Percentiles rank a stretch among this genome's conserved stretches.
These are phyloP conservation scores for Cyrtodaria siliqua DNA, from an alignment of 2,888 invertebrate species.

Conservation along the genomic window DNA sequence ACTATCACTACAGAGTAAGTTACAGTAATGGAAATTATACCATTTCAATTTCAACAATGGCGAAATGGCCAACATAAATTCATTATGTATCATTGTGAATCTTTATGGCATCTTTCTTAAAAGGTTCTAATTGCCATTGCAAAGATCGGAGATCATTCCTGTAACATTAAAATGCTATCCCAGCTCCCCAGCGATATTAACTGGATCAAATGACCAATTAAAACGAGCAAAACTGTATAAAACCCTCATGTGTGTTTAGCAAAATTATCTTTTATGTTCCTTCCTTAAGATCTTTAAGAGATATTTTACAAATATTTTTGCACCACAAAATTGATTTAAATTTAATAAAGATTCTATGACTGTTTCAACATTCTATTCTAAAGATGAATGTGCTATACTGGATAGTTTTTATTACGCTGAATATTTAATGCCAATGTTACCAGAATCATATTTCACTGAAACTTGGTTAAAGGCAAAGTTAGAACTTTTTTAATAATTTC, in stretches of 20 bases:
- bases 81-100: constrained; percentile 30
- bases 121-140: constrained; percentile 35
- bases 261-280: constrained; percentile 41
- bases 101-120: constrained; percentile 43
- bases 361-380: too few species aligned
- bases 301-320: constrained; percentile 16
- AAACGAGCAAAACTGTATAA: constrained; percentile 19
- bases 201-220: constrained; percentile 54
- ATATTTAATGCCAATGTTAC: too few species aligned
- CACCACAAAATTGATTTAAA: constrained; percentile 13
- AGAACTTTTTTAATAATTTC: too few species aligned
- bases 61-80: constrained; percentile 35
- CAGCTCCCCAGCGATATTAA: constrained; percentile 34
- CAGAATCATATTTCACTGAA: too few species aligned
- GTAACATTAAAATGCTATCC: constrained; percentile 38
- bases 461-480: too few species aligned
- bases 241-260: constrained; percentile 25
- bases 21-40: not conserved
- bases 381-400: too few species aligned
- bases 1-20: not conserved
- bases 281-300: constrained; percentile 18
- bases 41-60: constrained; percentile 15
- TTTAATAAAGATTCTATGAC: constrained; percentile 10
- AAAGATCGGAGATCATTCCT: constrained; percentile 18
- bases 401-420: too few species aligned